These are phyloP conservation scores for Psettodes erumei DNA, from an alignment of 2,113 vertebrate genomes.

Conservation along the genomic window DNA sequence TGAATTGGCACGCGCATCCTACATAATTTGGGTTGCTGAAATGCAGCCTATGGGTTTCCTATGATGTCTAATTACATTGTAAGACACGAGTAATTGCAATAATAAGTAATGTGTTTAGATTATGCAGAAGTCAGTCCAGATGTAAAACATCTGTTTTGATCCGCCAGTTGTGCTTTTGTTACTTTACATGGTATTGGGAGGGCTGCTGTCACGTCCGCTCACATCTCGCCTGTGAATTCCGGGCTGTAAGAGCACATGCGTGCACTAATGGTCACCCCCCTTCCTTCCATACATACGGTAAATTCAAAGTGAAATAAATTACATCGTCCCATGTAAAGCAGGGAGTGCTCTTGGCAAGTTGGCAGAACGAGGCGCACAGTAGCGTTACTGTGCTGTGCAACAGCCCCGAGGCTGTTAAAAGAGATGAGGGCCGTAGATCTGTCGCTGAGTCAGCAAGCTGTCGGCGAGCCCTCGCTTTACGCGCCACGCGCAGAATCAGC, in stretches of 20 bases:
- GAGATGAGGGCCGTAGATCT: constrained; percentile 25
- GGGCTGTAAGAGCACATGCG: background rate
- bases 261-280: background rate
- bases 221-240: constrained; percentile 52
- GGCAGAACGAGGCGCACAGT: constrained; percentile 51
- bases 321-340: constrained; percentile 60
- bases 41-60: constrained; percentile 60
- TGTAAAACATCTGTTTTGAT: constrained; percentile 76
- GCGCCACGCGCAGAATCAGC: background rate
- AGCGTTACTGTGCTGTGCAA: constrained; percentile 40
- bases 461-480: constrained; percentile 15
- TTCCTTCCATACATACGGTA: constrained; percentile 24
- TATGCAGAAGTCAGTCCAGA: constrained; percentile 73
- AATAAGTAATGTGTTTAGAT: constrained; percentile 73
- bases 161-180: constrained; percentile 43
- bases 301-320: constrained; percentile 67
- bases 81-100: constrained; percentile 71
- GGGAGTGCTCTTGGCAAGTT: constrained; percentile 28
- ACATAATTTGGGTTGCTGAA: constrained; percentile 65
- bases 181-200: constrained; percentile 65
- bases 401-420: constrained; percentile 10
- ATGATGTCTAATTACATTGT: constrained; percentile 72
- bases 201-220: constrained; percentile 56
- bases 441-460: constrained; percentile 10
- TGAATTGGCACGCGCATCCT: constrained; percentile 51